These are phyloP conservation scores for Montipora capitata DNA, from an alignment of 92 coral and sea anemone genomes.

Conservation along the genomic window DNA sequence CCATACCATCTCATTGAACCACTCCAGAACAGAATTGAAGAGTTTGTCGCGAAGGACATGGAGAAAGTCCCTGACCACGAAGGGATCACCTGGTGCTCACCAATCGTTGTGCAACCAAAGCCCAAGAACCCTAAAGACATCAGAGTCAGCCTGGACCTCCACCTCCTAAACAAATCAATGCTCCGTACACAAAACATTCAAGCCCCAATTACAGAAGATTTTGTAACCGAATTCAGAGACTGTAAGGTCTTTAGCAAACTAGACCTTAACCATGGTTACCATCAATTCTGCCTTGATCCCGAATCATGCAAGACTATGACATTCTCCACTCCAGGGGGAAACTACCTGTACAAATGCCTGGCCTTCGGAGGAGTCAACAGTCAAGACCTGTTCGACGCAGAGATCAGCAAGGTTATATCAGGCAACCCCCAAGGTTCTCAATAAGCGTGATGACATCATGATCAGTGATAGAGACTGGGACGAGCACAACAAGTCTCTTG, in stretches of 20 bases:
- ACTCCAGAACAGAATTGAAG: too few species aligned
- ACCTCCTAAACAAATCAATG: constrained; percentile 72
- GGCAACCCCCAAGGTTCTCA: too few species aligned
- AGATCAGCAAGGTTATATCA: too few species aligned
- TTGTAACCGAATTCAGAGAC: constrained; percentile 39
- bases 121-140: constrained; percentile 76
- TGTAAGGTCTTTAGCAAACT: constrained; percentile 60
- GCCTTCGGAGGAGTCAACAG: constrained; percentile 73
- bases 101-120: constrained; percentile 75
- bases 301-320: constrained; percentile 69
- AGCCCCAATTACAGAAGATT: constrained; percentile 69
- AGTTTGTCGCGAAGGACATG: too few species aligned
- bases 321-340: constrained; percentile 74
- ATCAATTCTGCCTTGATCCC: constrained; percentile 71
- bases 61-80: neutral
- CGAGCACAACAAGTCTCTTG: too few species aligned
- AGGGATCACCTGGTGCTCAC: constrained; percentile 63
- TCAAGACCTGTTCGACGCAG: constrained; percentile 38
- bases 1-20: too few species aligned
- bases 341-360: constrained; percentile 64
- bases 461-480: too few species aligned
- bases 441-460: too few species aligned
- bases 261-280: constrained; percentile 65
- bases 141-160: constrained; percentile 75
- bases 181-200: constrained; percentile 62